A percentile compares a stretch with the other conserved stretches of the same genome.
Evolutionary conservation across 2,888 invertebrate species (phyloP).

Genomic region (Agrotis exclamationis): DNA sequence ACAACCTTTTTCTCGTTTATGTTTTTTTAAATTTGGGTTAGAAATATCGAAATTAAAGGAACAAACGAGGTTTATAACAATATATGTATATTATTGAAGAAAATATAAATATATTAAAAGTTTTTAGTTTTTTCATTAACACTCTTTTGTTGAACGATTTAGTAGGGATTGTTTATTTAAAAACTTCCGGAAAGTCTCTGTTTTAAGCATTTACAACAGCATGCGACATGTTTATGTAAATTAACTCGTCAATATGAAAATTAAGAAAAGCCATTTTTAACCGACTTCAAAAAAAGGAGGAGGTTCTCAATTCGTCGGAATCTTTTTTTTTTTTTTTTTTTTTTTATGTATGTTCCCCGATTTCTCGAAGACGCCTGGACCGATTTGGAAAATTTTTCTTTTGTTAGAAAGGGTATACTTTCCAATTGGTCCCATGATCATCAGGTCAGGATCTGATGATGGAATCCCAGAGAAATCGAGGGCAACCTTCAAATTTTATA

Average conservation of each 20-base stretch:
- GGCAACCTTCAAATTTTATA: too few relatives aligned
- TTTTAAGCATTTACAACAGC: background rate
- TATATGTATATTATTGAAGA: slow-evolving; percentile 27
- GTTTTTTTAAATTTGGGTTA: slow-evolving; percentile 28
- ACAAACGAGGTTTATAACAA: slow-evolving; percentile 24
- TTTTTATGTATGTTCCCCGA: too few relatives aligned
- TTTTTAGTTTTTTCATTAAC: background rate
- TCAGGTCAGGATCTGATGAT: too few relatives aligned
- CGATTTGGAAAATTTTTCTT: too few relatives aligned
- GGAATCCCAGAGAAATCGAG: too few relatives aligned
- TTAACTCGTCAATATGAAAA: background rate
- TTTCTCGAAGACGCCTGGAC: too few relatives aligned
- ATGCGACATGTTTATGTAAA: background rate
- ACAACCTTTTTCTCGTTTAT: slow-evolving; percentile 38
- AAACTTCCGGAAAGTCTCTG: background rate
- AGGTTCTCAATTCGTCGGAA: too few relatives aligned
- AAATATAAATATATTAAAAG: slow-evolving; percentile 1
- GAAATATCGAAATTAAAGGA: too few relatives aligned
- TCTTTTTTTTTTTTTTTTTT: too few relatives aligned
- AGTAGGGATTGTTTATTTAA: background rate
- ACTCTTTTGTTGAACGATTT: background rate
- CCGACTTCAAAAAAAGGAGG: too few relatives aligned
- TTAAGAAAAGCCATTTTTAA: background rate
- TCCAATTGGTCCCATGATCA: too few relatives aligned
- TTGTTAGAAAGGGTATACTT: too few relatives aligned